phyloP scores from a whole-genome alignment of 2,113 vertebrate species.

The Saccopteryx leptura region DNA sequence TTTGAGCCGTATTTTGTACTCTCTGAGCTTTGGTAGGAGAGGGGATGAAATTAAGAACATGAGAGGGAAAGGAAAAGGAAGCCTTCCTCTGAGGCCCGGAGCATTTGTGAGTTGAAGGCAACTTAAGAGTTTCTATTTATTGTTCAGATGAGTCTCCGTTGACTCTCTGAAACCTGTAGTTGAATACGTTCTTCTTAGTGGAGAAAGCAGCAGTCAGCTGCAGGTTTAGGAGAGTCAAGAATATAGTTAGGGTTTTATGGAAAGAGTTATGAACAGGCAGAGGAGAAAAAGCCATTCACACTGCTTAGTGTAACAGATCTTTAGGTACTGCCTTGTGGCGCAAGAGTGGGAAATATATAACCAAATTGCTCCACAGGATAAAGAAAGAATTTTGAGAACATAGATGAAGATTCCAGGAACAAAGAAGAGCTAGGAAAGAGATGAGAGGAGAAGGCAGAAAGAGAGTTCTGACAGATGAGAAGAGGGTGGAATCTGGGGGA shows the following conservation, averaged over 20 bases:
- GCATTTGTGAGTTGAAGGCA: neutral
- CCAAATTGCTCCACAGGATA: neutral
- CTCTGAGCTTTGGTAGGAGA: neutral
- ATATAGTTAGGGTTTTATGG: neutral
- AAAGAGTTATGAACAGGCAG: neutral
- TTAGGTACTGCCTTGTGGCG: neutral
- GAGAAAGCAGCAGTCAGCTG: neutral
- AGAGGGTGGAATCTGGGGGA: neutral
- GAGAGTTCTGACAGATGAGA: neutral
- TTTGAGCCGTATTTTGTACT: neutral
- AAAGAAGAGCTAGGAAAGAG: neutral
- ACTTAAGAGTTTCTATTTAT: neutral
- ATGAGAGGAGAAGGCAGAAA: neutral
- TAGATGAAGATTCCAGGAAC: neutral
- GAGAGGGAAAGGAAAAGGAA: neutral
- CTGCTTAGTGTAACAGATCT: neutral
- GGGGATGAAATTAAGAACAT: neutral
- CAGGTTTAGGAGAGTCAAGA: neutral
- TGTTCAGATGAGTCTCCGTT: neutral
- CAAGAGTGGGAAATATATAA: neutral
- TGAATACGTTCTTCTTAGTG: neutral
- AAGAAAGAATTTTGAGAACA: neutral
- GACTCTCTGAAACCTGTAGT: neutral
- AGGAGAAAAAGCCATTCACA: neutral
- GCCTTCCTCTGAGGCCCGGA: neutral